A percentile compares a stretch with the other conserved stretches of the same genome.
phyloP scores from a whole-genome alignment of 1,140 invertebrate genomes.

The Notospermus geniculatus region DNA sequence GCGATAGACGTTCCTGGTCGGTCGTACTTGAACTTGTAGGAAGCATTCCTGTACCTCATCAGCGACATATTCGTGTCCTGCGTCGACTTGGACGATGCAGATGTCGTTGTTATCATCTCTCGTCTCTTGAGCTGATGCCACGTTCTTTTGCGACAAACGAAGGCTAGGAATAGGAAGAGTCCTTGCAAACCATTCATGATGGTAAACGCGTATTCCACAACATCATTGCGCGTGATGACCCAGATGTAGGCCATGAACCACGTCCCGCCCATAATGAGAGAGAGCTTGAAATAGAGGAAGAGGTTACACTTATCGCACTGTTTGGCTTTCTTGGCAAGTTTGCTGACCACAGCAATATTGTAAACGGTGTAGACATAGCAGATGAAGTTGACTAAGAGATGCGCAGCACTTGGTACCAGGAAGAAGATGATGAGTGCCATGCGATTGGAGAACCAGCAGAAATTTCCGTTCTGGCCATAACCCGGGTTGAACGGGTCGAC shows the following conservation, averaged over 20 bases:
- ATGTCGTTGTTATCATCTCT: too few relatives aligned
- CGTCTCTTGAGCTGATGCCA: too few relatives aligned
- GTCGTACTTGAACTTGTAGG: too few relatives aligned
- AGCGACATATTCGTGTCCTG: too few relatives aligned
- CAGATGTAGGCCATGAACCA: neutral
- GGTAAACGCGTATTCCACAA: neutral
- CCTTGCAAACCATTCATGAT: slow-evolving; percentile 1
- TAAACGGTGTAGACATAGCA: neutral
- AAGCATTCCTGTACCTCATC: too few relatives aligned
- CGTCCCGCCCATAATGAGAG: neutral
- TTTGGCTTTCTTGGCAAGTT: neutral
- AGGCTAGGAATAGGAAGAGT: slow-evolving; percentile 3
- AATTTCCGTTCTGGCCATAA: neutral
- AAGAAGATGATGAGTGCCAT: neutral
- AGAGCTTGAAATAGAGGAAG: slow-evolving; percentile 5
- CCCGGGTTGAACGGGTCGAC: neutral
- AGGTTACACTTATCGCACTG: neutral
- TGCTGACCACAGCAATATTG: neutral
- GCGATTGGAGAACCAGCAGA: neutral
- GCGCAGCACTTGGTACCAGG: neutral
- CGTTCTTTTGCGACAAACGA: neutral
- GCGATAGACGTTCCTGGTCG: too few relatives aligned
- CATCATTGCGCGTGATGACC: neutral
- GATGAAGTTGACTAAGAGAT: neutral
- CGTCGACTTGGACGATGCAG: too few relatives aligned